Evolutionary conservation across 1,140 invertebrate species (phyloP).

Genomic region (Lanistes nyassanus): DNA sequence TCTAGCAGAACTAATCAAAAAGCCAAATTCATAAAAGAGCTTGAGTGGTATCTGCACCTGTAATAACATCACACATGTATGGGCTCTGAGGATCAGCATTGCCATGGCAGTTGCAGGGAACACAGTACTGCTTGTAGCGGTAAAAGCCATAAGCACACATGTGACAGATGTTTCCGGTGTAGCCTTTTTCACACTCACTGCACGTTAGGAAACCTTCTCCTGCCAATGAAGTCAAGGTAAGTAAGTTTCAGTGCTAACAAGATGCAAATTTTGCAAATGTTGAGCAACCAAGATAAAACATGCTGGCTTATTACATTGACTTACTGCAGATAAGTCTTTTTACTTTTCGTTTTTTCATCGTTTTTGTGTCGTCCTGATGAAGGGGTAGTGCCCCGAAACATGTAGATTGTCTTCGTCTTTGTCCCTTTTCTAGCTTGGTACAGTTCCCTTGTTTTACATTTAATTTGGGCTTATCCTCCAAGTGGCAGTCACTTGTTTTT

Average conservation of each 20-base stretch:
- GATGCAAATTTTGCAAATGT: not conserved
- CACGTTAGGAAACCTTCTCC: slow-evolving; percentile 50
- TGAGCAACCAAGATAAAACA: too few relatives aligned
- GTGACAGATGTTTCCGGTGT: slow-evolving; percentile 51
- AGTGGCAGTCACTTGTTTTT: too few relatives aligned
- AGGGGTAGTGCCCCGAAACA: too few relatives aligned
- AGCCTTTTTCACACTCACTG: slow-evolving; percentile 41
- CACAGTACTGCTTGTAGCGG: slow-evolving; percentile 31
- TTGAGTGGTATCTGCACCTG: slow-evolving; percentile 26
- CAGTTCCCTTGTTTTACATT: too few relatives aligned
- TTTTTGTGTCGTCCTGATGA: too few relatives aligned
- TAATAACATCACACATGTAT: slow-evolving; percentile 30
- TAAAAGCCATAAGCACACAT: slow-evolving; percentile 44
- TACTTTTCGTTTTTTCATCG: too few relatives aligned
- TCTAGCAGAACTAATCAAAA: not conserved
- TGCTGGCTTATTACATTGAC: too few relatives aligned
- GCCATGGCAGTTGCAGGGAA: slow-evolving; percentile 38
- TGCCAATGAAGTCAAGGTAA: slow-evolving; percentile 24
- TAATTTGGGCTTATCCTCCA: too few relatives aligned
- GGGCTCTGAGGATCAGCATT: slow-evolving; percentile 26
- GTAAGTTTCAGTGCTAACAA: not conserved
- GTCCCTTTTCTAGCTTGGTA: too few relatives aligned
- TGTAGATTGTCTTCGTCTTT: too few relatives aligned
- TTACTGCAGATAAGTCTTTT: too few relatives aligned
- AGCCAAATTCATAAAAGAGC: not conserved